These are phyloP conservation scores for Protonemura montana DNA, from an alignment of 2,888 invertebrate genomes.

Conservation along the genomic window DNA sequence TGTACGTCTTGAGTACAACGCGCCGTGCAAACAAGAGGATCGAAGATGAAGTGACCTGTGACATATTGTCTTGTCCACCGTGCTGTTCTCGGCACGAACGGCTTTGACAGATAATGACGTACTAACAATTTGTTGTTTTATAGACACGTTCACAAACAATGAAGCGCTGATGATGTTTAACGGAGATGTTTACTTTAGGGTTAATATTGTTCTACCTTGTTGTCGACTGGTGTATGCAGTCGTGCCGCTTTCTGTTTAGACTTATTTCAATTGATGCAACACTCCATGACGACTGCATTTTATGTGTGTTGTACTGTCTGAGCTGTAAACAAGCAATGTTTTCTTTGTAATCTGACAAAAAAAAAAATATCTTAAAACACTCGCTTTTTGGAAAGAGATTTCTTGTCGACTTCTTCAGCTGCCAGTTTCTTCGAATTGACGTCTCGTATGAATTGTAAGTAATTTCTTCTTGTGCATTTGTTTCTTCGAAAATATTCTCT, in stretches of 20 bases:
- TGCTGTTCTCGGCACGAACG: neutral
- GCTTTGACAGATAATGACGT: neutral
- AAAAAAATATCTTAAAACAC: too few species aligned
- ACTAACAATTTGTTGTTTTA: neutral
- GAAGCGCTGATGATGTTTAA: neutral
- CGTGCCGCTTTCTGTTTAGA: neutral
- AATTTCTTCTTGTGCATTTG: too few species aligned
- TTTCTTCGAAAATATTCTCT: too few species aligned
- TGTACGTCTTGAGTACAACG: neutral
- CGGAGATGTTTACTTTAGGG: neutral
- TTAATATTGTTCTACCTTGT: neutral
- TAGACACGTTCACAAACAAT: neutral
- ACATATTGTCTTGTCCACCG: neutral
- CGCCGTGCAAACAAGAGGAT: neutral
- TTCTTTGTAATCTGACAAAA: too few species aligned
- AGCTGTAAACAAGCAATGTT: too few species aligned
- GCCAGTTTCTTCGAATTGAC: too few species aligned
- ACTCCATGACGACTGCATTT: too few species aligned
- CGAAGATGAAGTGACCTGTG: constrained; percentile 5
- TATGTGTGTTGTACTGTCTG: too few species aligned
- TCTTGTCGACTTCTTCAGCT: too few species aligned
- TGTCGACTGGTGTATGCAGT: neutral
- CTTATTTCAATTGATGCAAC: too few species aligned
- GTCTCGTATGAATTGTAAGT: too few species aligned
- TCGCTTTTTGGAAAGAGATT: too few species aligned